Percentiles rank a stretch among this genome's conserved stretches.
phyloP scores from a whole-genome alignment of 1,140 invertebrate genomes.

The Drosophila mayri region DNA sequence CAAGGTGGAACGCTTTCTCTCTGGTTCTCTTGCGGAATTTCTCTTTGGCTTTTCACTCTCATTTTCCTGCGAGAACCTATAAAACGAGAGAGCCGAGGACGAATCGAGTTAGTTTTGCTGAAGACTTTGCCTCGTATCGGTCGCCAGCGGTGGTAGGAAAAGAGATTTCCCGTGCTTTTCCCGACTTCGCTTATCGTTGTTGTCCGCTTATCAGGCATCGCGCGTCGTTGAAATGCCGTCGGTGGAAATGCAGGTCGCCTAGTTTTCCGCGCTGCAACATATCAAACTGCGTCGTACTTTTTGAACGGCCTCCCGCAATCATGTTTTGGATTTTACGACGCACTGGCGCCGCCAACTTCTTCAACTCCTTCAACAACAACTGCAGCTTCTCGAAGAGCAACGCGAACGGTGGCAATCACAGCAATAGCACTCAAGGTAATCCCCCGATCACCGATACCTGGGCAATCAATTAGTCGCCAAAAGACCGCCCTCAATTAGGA shows the following conservation, averaged over 20 bases:
- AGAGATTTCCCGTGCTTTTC: conserved; percentile 20
- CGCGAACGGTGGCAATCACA: conserved; percentile 59
- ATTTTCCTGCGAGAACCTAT: conserved; percentile 32
- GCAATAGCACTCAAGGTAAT: conserved; percentile 73
- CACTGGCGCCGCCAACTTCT: conserved; percentile 83
- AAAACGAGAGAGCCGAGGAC: conserved; percentile 41
- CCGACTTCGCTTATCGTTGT: conserved; percentile 48
- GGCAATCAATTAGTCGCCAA: conserved; percentile 50
- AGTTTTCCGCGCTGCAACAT: conserved; percentile 52
- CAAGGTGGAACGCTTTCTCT: not conserved
- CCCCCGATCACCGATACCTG: conserved; percentile 27
- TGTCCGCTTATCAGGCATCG: conserved; percentile 55
- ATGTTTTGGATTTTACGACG: conserved; percentile 85
- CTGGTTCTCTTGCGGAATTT: not conserved
- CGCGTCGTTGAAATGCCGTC: conserved; percentile 18
- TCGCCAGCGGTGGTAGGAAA: conserved; percentile 29
- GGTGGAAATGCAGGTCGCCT: conserved; percentile 66
- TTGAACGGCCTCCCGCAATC: conserved; percentile 38
- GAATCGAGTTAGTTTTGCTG: conserved; percentile 58
- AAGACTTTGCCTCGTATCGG: conserved; percentile 54
- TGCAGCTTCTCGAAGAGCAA: conserved; percentile 78
- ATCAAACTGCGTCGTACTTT: conserved; percentile 40
- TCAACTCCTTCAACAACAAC: conserved; percentile 84
- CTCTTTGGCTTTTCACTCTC: conserved; percentile 11
- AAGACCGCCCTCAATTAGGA: conserved; percentile 60